Percentiles rank a stretch among this genome's conserved stretches.
Conservation (phyloP, 2,797 vertebrate species). For the Cossypha heuglini region DNA sequence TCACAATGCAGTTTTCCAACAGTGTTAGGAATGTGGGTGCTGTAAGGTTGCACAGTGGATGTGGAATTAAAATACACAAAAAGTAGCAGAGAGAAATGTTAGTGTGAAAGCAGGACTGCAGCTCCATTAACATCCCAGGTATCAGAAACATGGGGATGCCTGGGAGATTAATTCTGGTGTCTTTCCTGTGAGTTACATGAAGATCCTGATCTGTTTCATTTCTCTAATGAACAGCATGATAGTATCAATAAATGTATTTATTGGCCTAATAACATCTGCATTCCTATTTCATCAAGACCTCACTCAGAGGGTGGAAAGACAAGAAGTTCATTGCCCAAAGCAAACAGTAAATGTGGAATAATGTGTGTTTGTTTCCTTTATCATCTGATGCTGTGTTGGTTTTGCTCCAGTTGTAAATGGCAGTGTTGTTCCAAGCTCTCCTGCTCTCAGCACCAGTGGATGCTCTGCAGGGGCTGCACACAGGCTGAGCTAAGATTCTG, state of each 20-base stretch:
- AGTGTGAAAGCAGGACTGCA: not conserved
- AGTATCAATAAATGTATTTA: not conserved
- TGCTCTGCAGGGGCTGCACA: not conserved
- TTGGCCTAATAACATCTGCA: not conserved
- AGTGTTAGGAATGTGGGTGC: rapidly evolving
- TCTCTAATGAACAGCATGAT: not conserved
- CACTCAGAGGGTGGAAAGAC: not conserved
- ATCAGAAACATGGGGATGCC: not conserved
- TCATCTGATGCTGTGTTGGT: not conserved
- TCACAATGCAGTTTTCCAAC: not conserved
- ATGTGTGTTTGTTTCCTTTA: not conserved
- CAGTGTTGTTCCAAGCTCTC: not conserved
- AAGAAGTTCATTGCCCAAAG: not conserved
- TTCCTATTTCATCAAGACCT: not conserved
- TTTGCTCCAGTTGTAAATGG: not conserved
- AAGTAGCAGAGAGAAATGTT: not conserved
- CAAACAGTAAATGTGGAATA: not conserved
- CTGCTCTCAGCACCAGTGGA: not conserved
- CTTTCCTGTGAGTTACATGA: not conserved
- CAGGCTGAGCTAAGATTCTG: not conserved
- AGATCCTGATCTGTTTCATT: not conserved
- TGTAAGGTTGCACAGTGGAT: not conserved
- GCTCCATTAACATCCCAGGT: not conserved
- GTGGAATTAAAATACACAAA: not conserved
- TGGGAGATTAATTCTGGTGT: not conserved